phyloP scores from a whole-genome alignment of 2,797 vertebrate species.

The Hemitrygon akajei region DNA sequence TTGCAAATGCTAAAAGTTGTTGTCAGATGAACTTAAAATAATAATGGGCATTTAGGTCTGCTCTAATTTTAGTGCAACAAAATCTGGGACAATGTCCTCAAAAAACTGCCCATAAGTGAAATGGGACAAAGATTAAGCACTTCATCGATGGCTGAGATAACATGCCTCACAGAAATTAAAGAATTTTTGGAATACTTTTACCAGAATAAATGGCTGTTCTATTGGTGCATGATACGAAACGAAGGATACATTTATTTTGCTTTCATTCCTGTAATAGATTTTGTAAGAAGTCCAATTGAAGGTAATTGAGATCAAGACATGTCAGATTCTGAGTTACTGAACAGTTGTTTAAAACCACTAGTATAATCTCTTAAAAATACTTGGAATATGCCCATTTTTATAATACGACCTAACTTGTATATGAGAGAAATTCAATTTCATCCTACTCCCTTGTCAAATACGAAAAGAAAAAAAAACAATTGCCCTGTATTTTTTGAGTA shows the following conservation, averaged over 20 bases:
- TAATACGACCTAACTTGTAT: neutral
- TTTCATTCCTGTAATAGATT: too few species aligned
- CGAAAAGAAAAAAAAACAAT: slow-evolving; percentile 18
- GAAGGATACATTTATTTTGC: too few species aligned
- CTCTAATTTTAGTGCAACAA: neutral
- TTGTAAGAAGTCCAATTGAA: neutral
- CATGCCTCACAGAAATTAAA: neutral
- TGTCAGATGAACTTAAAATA: neutral
- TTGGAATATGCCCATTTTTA: neutral
- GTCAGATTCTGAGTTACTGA: neutral
- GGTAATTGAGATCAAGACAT: neutral
- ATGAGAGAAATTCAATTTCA: neutral
- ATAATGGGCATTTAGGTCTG: neutral
- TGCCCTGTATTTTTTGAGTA: neutral
- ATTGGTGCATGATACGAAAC: too few species aligned
- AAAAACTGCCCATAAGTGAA: neutral
- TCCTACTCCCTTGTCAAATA: neutral
- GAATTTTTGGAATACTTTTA: neutral
- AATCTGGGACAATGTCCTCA: neutral
- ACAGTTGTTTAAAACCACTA: neutral
- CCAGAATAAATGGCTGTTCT: too few species aligned
- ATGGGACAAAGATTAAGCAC: neutral
- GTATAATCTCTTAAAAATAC: neutral
- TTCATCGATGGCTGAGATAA: neutral
- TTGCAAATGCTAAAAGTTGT: neutral